A percentile compares a stretch with the other conserved stretches of the same genome.
phyloP scores from a whole-genome alignment of 2,797 vertebrate genomes.

The Okamejei kenojei region DNA sequence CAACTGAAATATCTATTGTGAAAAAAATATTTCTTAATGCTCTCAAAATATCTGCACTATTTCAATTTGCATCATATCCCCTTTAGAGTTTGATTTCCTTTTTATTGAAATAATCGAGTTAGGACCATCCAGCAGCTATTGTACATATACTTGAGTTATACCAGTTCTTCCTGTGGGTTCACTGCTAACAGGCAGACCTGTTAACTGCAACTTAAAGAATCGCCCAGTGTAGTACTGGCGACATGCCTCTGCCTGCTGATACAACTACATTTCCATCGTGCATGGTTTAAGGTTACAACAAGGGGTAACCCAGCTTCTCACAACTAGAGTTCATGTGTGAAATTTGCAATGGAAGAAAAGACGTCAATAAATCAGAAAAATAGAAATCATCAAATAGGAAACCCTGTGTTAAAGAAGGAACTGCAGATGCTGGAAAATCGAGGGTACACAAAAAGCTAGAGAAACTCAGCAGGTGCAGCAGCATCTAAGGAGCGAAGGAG shows the following conservation, averaged over 20 bases:
- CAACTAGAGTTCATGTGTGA: no score
- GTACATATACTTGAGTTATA: no score
- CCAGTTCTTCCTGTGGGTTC: no score
- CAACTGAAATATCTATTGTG: not conserved
- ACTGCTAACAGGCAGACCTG: no score
- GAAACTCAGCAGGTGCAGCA: no score
- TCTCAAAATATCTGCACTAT: conserved; percentile 4
- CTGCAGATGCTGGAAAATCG: no score
- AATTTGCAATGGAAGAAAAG: not conserved
- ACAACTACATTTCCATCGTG: not conserved
- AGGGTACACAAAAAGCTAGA: no score
- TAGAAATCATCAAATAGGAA: not conserved
- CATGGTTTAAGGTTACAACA: no score
- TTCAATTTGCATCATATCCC: not conserved
- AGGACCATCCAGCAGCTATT: not conserved
- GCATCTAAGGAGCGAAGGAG: no score
- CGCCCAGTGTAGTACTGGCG: not conserved
- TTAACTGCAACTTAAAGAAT: not conserved
- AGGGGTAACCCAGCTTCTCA: no score
- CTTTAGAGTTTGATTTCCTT: not conserved
- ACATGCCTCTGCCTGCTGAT: not conserved
- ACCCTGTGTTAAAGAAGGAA: no score
- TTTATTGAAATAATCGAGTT: not conserved
- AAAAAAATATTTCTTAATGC: not conserved
- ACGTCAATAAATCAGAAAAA: not conserved